Percentiles rank a stretch among this genome's conserved stretches.
These are phyloP conservation scores for Nothobranchius kuhntae DNA, from an alignment of 2,113 vertebrate species.

Conservation along the genomic window DNA sequence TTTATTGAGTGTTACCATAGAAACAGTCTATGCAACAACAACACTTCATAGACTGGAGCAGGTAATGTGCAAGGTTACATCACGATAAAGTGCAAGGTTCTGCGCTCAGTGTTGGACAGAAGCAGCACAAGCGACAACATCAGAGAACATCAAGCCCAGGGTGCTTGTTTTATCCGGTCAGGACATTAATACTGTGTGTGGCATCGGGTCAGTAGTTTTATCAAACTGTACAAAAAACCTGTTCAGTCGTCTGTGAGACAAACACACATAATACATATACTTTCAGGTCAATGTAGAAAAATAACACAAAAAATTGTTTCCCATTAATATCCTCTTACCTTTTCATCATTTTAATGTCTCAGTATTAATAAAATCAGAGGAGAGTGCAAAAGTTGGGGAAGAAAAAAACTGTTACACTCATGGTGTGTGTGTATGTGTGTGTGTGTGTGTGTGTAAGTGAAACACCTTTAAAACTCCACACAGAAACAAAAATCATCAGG, in stretches of 20 bases:
- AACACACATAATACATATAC: conserved; percentile 69
- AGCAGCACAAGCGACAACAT: conserved; percentile 59
- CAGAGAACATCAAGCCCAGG: conserved; percentile 31
- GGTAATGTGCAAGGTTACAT: conserved; percentile 59
- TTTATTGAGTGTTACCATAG: conserved; percentile 70
- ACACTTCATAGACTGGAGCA: conserved; percentile 53
- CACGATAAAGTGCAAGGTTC: conserved; percentile 71
- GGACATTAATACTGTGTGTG: conserved; percentile 4
- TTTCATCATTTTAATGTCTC: too few species aligned
- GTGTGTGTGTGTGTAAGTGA: too few species aligned
- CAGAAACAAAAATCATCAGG: conserved; percentile 47
- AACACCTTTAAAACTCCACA: conserved; percentile 25
- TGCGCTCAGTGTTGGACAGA: conserved; percentile 46
- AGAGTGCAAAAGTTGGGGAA: background rate
- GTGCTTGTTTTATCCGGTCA: conserved; percentile 24
- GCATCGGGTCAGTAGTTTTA: conserved; percentile 46
- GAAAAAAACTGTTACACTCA: background rate
- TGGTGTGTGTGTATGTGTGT: too few species aligned
- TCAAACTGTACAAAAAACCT: conserved; percentile 49
- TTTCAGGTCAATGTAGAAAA: conserved; percentile 76
- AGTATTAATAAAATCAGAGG: too few species aligned
- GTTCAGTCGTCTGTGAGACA: conserved; percentile 40
- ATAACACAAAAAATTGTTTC: conserved; percentile 24
- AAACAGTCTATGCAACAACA: conserved; percentile 51
- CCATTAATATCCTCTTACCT: too few species aligned